Evolutionary conservation across 2,888 invertebrate species (phyloP).

Genomic region (Eurytoma adleriae): DNA sequence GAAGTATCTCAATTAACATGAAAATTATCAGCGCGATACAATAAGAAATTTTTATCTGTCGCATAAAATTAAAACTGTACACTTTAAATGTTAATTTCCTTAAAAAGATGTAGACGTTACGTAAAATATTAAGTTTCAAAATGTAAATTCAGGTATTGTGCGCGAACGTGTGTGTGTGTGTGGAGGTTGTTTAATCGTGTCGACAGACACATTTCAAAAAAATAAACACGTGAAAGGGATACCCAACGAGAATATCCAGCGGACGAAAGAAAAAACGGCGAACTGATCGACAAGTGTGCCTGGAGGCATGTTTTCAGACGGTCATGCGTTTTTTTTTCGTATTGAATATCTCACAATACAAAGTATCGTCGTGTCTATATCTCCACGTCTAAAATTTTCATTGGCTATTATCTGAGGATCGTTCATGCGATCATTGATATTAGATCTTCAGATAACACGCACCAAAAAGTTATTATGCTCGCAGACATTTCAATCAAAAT

Average conservation of each 20-base stretch:
- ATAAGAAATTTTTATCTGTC: no score
- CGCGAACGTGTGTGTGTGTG: no score
- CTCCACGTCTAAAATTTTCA: neutral
- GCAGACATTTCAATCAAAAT: neutral
- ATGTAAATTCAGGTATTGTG: no score
- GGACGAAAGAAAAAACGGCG: neutral
- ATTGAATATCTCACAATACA: no score
- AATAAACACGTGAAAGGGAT: neutral
- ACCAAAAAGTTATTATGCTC: neutral
- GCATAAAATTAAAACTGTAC: no score
- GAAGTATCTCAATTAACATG: no score
- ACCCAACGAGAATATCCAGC: neutral
- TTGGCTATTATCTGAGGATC: neutral
- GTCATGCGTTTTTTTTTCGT: neutral
- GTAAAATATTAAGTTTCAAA: no score
- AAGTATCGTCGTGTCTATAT: no score
- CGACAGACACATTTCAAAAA: neutral
- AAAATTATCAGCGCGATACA: no score
- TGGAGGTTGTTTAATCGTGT: neutral
- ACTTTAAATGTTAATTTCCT: no score
- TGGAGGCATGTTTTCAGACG: neutral
- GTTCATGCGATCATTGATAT: neutral
- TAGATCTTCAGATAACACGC: neutral
- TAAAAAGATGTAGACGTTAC: no score
- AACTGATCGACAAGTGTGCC: neutral